A percentile compares a stretch with the other conserved stretches of the same genome.
phyloP scores from a whole-genome alignment of 2,113 vertebrate species.

The Polypterus bichir region DNA sequence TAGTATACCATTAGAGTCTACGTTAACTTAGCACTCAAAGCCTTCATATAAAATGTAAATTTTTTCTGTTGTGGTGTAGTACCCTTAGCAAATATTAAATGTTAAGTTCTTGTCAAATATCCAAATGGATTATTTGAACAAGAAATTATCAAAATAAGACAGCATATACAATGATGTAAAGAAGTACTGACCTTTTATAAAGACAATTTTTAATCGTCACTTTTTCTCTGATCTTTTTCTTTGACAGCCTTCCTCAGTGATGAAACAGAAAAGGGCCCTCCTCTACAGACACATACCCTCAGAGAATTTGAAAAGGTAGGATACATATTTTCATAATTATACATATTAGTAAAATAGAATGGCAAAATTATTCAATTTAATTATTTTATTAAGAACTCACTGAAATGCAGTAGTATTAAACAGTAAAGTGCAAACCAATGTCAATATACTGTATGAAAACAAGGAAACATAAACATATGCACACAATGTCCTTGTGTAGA shows the following conservation, averaged over 20 bases:
- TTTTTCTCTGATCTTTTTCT: slow-evolving; percentile 7
- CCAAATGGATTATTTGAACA: slow-evolving; percentile 29
- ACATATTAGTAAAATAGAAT: no score
- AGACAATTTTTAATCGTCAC: accelerated
- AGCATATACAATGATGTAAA: accelerated
- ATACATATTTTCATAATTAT: background rate
- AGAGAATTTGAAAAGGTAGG: slow-evolving; percentile 80
- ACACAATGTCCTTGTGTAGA: no score
- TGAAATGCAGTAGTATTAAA: no score
- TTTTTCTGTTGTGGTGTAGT: background rate
- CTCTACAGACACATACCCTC: slow-evolving; percentile 66
- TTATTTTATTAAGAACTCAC: no score
- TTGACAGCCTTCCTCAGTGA: slow-evolving; percentile 50
- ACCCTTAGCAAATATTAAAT: slow-evolving; percentile 14
- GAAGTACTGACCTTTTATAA: background rate
- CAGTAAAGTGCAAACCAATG: no score
- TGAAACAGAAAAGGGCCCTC: slow-evolving; percentile 39
- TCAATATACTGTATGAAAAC: no score
- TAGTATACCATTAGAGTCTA: no score
- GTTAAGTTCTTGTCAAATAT: slow-evolving; percentile 34
- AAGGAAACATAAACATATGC: no score
- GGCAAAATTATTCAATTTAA: no score
- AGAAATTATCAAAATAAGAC: slow-evolving; percentile 7
- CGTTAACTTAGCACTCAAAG: no score
- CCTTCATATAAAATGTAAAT: no score